phyloP scores from a whole-genome alignment of 1,140 invertebrate genomes.

The Scaptomyza pallida region DNA sequence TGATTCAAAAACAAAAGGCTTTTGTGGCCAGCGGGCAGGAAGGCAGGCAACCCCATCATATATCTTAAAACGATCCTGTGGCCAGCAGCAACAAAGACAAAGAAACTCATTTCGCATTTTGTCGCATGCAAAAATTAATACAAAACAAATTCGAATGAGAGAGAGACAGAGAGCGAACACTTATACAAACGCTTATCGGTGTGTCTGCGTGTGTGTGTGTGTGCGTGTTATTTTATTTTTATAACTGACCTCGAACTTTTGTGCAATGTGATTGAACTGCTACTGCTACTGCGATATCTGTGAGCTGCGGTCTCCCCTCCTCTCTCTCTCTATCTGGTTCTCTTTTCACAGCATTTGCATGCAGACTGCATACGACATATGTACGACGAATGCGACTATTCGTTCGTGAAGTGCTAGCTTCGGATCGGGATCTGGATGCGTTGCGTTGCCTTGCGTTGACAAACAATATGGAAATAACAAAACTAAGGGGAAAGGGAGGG shows the following conservation, averaged over 20 bases:
- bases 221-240: constrained; percentile 70
- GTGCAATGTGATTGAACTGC: constrained; percentile 82
- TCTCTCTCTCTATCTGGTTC: constrained; percentile 13
- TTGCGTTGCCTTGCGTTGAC: constrained; percentile 49
- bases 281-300: constrained; percentile 69
- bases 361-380: constrained; percentile 66
- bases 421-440: constrained; percentile 56
- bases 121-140: constrained; percentile 77
- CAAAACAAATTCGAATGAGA: constrained; percentile 67
- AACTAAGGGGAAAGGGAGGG: neutral
- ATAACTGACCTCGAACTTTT: constrained; percentile 83
- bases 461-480: constrained; percentile 76
- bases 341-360: constrained; percentile 58
- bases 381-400: constrained; percentile 7
- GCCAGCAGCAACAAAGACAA: constrained; percentile 65
- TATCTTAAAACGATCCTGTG: constrained; percentile 49
- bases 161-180: constrained; percentile 4
- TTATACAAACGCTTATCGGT: neutral
- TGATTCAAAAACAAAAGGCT: constrained; percentile 54
- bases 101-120: constrained; percentile 65
- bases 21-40: constrained; percentile 48
- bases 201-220: constrained; percentile 18
- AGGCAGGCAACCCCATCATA: constrained; percentile 33
- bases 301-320: constrained; percentile 36
- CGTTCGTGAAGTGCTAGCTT: constrained; percentile 40